These are phyloP conservation scores for Neria commutata DNA, from an alignment of 2,888 invertebrate species.

Conservation along the genomic window DNA sequence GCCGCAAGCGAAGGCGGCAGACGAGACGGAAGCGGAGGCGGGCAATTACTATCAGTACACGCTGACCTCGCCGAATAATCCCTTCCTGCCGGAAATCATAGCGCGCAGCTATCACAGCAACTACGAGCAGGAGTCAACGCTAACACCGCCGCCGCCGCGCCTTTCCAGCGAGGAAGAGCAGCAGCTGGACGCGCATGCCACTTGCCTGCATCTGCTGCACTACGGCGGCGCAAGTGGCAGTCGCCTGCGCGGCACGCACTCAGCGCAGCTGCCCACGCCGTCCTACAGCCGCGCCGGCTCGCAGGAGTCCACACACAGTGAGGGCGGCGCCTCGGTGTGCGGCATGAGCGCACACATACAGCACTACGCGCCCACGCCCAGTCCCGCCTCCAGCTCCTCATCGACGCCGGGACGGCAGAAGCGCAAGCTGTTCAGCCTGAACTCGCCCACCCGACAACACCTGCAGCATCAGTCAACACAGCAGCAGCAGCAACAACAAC, in stretches of 20 bases:
- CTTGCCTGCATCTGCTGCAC: conserved; percentile 8
- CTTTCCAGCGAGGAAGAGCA: too few relatives aligned
- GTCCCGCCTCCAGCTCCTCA: conserved; percentile 47
- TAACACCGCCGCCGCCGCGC: not conserved
- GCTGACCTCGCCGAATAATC: conserved; percentile 59
- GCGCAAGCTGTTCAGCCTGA: conserved; percentile 54
- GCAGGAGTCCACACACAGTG: conserved; percentile 52
- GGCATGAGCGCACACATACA: conserved; percentile 11
- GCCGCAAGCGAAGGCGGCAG: conserved; percentile 26
- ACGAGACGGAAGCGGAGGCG: too few relatives aligned
- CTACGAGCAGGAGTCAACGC: conserved; percentile 48
- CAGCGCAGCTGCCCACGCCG: conserved; percentile 48
- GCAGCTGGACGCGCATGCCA: conserved; percentile 23
- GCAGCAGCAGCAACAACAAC: conserved; percentile 32
- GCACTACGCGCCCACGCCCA: conserved; percentile 41
- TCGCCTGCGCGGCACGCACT: conserved; percentile 38
- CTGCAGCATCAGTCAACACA: conserved; percentile 34
- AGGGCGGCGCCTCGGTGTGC: conserved; percentile 30
- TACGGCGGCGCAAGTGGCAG: conserved; percentile 16
- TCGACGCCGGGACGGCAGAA: conserved; percentile 54
- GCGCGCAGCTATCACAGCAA: conserved; percentile 56
- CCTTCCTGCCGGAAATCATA: conserved; percentile 60
- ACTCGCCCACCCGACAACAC: conserved; percentile 51
- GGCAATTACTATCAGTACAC: conserved; percentile 57
- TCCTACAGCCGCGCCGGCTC: conserved; percentile 51